phyloP scores from a whole-genome alignment of 1,140 invertebrate genomes.

The Tribolium castaneum region DNA sequence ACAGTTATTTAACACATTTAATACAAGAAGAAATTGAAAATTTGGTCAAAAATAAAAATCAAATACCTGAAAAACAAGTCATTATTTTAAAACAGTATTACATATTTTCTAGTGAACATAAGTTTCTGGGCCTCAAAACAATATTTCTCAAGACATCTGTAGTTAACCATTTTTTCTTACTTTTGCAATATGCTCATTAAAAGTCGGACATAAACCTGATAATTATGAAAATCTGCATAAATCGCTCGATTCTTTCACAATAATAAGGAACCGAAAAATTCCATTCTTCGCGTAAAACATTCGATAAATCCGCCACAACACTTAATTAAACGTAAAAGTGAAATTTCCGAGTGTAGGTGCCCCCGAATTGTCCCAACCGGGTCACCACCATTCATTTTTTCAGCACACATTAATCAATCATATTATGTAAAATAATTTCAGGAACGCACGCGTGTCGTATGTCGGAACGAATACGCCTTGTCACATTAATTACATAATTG shows the following conservation, averaged over 20 bases:
- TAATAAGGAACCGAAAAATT: background rate
- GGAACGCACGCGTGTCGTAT: conserved; percentile 12
- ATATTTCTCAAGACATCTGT: no score
- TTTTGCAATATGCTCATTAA: no score
- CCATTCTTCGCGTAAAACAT: background rate
- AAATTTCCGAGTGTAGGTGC: background rate
- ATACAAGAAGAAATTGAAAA: no score
- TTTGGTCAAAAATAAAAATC: no score
- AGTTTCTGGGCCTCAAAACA: no score
- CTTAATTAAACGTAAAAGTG: conserved; percentile 29
- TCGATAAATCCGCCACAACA: background rate
- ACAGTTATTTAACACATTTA: no score
- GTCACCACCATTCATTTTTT: conserved; percentile 18
- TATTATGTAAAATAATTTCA: conserved; percentile 21
- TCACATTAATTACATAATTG: conserved; percentile 21
- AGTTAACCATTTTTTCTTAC: no score
- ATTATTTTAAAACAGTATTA: no score
- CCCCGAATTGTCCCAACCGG: background rate
- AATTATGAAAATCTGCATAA: background rate
- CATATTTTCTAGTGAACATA: no score
- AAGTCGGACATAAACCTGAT: no score
- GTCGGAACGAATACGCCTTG: conserved; percentile 24
- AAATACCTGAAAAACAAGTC: no score
- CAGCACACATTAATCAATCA: conserved; percentile 2
- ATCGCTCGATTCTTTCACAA: background rate